phyloP scores from a whole-genome alignment of 2,113 vertebrate species.

The Rynchops niger region DNA sequence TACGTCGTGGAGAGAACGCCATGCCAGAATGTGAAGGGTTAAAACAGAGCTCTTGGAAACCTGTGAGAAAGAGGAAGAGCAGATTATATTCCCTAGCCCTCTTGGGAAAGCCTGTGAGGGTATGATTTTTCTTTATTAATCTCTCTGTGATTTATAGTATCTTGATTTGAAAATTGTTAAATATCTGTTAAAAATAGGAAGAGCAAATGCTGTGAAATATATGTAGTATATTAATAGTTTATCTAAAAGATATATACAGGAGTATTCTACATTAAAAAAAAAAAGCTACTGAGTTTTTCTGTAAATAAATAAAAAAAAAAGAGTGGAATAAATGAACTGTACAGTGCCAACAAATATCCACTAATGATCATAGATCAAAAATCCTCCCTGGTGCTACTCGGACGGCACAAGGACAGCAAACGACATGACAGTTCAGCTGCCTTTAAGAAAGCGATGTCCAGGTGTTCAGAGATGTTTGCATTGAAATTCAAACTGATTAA shows the following conservation, averaged over 20 bases:
- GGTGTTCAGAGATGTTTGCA: conserved; percentile 6
- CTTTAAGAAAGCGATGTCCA: not conserved
- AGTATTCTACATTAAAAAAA: not conserved
- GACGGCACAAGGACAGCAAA: not conserved
- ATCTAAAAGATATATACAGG: not conserved
- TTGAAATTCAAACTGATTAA: not conserved
- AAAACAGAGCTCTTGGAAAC: conserved; percentile 11
- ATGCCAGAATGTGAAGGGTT: conserved; percentile 14
- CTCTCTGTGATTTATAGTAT: not conserved
- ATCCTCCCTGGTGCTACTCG: not conserved
- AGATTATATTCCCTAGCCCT: conserved; percentile 34
- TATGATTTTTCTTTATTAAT: conserved; percentile 18
- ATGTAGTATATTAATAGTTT: not conserved
- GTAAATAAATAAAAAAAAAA: not conserved
- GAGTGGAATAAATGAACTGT: not conserved
- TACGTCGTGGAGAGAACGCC: fast-evolving
- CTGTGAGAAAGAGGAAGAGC: conserved; percentile 48
- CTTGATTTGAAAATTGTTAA: not conserved
- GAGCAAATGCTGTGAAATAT: not conserved
- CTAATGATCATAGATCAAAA: not conserved
- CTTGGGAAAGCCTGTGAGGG: not conserved
- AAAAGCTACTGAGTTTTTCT: not conserved
- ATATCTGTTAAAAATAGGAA: not conserved
- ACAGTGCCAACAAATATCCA: not conserved
- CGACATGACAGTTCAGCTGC: not conserved